A percentile compares a stretch with the other conserved stretches of the same genome.
Conservation (phyloP, 2,797 vertebrate genomes). For the Cyprinella venusta region DNA sequence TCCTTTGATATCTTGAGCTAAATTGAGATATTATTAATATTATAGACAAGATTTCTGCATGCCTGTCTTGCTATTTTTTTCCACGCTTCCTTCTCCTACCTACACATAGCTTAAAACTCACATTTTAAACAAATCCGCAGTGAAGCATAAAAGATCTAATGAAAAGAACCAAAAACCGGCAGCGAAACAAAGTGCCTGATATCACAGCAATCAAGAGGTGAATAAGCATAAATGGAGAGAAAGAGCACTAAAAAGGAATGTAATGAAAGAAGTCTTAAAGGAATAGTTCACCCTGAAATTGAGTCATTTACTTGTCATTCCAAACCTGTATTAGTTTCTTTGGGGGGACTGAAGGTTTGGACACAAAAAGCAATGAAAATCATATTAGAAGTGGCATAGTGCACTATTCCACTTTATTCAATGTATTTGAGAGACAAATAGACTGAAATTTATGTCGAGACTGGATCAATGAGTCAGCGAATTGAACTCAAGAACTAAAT, state of each 20-base stretch:
- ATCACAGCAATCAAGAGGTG: constrained; percentile 35
- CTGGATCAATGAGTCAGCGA: neutral
- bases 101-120: constrained; percentile 13
- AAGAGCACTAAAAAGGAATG: neutral
- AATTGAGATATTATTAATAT: constrained; percentile 25
- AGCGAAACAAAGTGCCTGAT: constrained; percentile 33
- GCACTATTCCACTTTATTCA: neutral
- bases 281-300: constrained; percentile 6
- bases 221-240: constrained; percentile 14
- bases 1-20: constrained; percentile 10
- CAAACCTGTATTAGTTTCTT: neutral
- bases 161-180: constrained; percentile 33
- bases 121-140: neutral
- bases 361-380: neutral
- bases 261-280: neutral
- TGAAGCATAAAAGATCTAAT: constrained; percentile 35
- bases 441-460: neutral
- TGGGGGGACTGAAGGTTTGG: neutral
- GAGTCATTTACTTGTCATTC: neutral
- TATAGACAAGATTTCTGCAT: constrained; percentile 8
- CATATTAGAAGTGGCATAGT: neutral
- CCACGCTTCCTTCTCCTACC: neutral
- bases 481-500: neutral
- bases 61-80: neutral
- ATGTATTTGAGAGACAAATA: neutral